phyloP scores from a whole-genome alignment of 1,140 invertebrate genomes.

The Physella acuta region DNA sequence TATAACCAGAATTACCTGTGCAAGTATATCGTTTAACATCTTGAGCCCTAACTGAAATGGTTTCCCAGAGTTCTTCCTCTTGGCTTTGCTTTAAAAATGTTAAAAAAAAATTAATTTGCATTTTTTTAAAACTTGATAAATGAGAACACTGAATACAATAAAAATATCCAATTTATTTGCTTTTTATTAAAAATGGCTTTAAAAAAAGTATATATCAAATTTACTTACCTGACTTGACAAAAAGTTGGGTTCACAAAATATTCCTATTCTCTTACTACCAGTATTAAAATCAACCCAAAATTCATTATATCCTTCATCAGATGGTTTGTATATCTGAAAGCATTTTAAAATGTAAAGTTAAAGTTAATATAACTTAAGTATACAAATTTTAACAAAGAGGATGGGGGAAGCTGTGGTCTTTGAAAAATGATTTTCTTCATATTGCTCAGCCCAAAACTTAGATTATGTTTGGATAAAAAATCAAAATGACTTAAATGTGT shows the following conservation, averaged over 20 bases:
- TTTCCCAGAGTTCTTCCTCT: constrained; percentile 40
- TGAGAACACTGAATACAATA: too few species aligned
- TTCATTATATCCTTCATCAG: constrained; percentile 40
- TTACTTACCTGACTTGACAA: constrained; percentile 27
- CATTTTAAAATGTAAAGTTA: neutral
- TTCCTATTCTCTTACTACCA: constrained; percentile 39
- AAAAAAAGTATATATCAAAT: neutral
- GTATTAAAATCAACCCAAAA: constrained; percentile 51
- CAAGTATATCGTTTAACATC: constrained; percentile 33
- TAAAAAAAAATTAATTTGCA: neutral
- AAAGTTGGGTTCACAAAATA: constrained; percentile 42
- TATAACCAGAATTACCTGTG: constrained; percentile 13
- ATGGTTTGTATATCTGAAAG: constrained; percentile 42
- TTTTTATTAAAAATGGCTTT: too few species aligned
- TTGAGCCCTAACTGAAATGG: constrained; percentile 33
- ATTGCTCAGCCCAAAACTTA: neutral
- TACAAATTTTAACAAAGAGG: neutral
- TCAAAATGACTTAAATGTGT: too few species aligned
- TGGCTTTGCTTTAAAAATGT: constrained; percentile 9
- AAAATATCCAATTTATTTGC: too few species aligned
- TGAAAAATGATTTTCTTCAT: neutral
- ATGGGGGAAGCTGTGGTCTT: neutral
- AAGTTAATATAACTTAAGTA: neutral
- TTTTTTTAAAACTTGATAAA: too few species aligned
- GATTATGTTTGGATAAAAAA: neutral